Base-by-base conservation (phyloP, 2,797 vertebrate species). In the Yasuhikotakia modesta region DNA sequence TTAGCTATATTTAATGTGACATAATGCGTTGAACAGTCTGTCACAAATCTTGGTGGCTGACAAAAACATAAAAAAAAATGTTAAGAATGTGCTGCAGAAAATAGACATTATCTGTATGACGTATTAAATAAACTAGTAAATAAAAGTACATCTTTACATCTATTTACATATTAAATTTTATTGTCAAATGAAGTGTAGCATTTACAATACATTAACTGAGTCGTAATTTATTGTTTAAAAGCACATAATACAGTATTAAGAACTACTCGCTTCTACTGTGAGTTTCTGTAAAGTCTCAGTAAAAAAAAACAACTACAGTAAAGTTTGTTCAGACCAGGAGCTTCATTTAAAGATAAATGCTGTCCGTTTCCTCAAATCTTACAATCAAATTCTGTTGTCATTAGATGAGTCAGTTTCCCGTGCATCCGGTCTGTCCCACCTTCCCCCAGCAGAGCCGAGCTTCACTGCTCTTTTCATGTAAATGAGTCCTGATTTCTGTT, bases 401-500 rank as follows among this genome's bases (percentile, higher is more conserved):
- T 81, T 82, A 81, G 71, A 81, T 60, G 68, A 72, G 76, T 60
- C 84, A 78, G 32, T 72, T 79, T 85, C 82, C 81, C 78, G 52
- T 78, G 84, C 66, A 80, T 8, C 30, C 58, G 27, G 16, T 65
- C 14, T 58, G n/a, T 73, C 53, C 76, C 77, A 72, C 66, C 81
- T 70, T 79, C 81, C 87, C 89, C 85, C 19, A 30, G 83, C 65
- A 14, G 48, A 76, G 72, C 75, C 46, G 48, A 76, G 57, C 67
- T 68, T 71, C 78, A 73, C 87, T 88, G 88, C 92, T 91, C 91
- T 93, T 94, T 93, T 93, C 91, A 94, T 94, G 93, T 90, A 91
- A 94, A 94, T 92, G 90, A 90, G 88, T 84, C 86, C 88, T 87
- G 86, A 91, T 91, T 91, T 91, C 93, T 94, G 91, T 94, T 94